These are phyloP conservation scores for Pseudomugil tenellus DNA, from an alignment of 2,797 vertebrate species.

Conservation along the genomic window DNA sequence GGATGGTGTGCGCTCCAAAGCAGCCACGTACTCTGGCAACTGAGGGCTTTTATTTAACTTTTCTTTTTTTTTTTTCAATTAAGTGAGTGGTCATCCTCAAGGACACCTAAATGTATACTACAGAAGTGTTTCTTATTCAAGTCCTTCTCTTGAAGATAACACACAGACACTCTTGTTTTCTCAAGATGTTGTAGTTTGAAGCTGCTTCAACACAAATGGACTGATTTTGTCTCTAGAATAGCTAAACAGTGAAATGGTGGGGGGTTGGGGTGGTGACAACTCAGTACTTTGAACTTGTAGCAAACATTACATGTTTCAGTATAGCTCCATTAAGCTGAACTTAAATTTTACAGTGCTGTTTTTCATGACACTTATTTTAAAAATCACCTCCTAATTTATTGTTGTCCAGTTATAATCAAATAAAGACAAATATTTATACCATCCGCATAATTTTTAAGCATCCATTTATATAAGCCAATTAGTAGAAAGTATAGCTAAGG, in stretches of 20 bases:
- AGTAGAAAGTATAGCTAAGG: no score
- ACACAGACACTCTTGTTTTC: background rate
- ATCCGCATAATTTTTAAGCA: no score
- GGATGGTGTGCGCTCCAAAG: slow-evolving; percentile 25
- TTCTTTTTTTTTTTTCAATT: background rate
- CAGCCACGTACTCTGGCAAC: slow-evolving; percentile 27
- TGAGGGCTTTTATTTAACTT: slow-evolving; percentile 2
- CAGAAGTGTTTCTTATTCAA: slow-evolving; percentile 37
- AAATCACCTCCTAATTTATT: background rate
- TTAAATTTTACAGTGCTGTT: background rate
- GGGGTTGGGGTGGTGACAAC: no score
- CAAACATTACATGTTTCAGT: background rate
- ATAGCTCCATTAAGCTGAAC: background rate
- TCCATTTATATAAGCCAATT: no score
- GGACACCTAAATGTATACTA: slow-evolving; percentile 35
- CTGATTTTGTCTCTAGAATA: background rate
- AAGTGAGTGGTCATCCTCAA: slow-evolving; percentile 31
- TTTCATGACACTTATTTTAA: background rate
- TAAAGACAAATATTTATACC: no score
- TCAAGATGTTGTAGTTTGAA: slow-evolving; percentile 1
- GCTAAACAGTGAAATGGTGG: background rate
- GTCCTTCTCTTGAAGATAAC: background rate
- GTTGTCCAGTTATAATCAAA: background rate
- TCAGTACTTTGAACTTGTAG: no score
- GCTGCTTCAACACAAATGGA: background rate